Evolutionary conservation across 2,113 vertebrate genomes (phyloP).

Genomic region (Elephantulus edwardii): DNA sequence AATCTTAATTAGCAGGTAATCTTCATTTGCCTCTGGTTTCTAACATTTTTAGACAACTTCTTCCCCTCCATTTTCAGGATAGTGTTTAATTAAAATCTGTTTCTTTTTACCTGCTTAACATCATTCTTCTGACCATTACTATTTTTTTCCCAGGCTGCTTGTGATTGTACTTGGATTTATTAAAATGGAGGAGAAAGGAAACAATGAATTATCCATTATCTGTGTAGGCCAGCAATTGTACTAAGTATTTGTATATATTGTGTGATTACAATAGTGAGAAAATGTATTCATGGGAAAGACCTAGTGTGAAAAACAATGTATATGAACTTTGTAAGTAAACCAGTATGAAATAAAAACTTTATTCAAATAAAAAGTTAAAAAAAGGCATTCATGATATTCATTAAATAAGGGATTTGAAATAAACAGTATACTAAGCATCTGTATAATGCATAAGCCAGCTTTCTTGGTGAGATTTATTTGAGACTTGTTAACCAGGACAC

Average conservation of each 20-base stretch:
- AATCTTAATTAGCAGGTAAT: neutral
- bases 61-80: neutral
- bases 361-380: too few species aligned
- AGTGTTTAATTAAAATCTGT: conserved; percentile 24
- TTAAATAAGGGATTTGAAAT: neutral
- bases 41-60: conserved; percentile 22
- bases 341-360: too few species aligned
- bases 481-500: neutral
- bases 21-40: neutral
- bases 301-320: too few species aligned
- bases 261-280: neutral
- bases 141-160: conserved; percentile 10
- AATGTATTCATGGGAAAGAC: neutral
- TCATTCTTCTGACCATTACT: neutral
- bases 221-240: neutral
- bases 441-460: neutral
- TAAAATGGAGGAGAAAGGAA: neutral
- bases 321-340: too few species aligned
- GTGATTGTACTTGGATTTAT: neutral
- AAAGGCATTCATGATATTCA: neutral
- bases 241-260: neutral
- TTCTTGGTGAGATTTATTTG: neutral
- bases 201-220: neutral
- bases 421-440: neutral
- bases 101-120: neutral